Conservation (phyloP, 2,888 invertebrate species). For the Diadromus collaris region DNA sequence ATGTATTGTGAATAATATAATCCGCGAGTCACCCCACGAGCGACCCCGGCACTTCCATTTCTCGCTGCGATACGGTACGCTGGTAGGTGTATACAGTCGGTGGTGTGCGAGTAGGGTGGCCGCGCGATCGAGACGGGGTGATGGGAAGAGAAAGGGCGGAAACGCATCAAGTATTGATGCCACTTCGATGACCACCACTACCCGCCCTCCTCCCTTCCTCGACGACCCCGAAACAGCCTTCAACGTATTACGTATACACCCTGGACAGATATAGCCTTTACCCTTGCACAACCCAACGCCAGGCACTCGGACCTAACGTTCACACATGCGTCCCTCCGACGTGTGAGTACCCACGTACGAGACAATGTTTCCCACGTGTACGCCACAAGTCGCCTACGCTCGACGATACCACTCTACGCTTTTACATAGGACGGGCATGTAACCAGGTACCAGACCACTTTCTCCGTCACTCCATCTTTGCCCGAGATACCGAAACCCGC, state of each 20-base stretch:
- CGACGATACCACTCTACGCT: constrained; percentile 26
- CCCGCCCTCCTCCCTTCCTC: constrained; percentile 53
- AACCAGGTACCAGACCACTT: constrained; percentile 56
- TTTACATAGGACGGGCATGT: constrained; percentile 43
- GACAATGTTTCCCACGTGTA: constrained; percentile 52
- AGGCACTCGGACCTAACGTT: constrained; percentile 38
- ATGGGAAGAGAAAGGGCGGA: constrained; percentile 61
- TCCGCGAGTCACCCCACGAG: constrained; percentile 72
- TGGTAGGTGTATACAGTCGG: constrained; percentile 32
- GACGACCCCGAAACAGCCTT: constrained; percentile 43
- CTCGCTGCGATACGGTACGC: constrained; percentile 37
- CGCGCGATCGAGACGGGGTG: constrained; percentile 39
- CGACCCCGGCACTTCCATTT: constrained; percentile 55
- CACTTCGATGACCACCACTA: constrained; percentile 70
- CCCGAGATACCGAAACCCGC: constrained; percentile 2
- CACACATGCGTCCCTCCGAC: constrained; percentile 23
- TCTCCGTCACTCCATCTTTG: constrained; percentile 26
- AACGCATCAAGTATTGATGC: constrained; percentile 75
- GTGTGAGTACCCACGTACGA: constrained; percentile 29
- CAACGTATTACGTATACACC: constrained; percentile 35
- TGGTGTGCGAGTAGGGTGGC: constrained; percentile 45
- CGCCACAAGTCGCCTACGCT: constrained; percentile 35
- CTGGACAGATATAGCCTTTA: constrained; percentile 19
- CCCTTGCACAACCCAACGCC: constrained; percentile 12
- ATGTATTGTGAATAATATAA: constrained; percentile 79